Evolutionary conservation across 2,888 invertebrate species (phyloP), one percentile per base, ranked within the genome.

Genomic region (Globia sparganii): DNA sequence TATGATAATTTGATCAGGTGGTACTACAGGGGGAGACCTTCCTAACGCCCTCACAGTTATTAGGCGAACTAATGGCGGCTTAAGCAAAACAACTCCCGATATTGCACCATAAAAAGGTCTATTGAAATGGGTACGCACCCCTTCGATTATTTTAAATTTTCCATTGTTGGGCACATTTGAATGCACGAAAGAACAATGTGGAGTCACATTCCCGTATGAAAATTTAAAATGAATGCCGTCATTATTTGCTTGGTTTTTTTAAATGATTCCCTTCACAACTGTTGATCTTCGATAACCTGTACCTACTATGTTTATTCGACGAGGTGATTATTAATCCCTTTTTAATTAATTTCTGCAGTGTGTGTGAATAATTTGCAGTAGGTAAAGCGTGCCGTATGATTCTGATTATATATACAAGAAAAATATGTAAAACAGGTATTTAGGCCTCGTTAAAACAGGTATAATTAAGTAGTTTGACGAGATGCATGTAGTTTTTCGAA

Each of bases 1-100:
- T 93, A 94, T 93, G 93, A 93, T 94, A 94, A 94, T 94, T 94
- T 91, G 92, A 94, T 94, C 94, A 94, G 94, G 93, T 94, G 93
- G 90, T 92, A 90, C 89, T 87, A n/a, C 74, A 69, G 90, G 90
- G 90, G 81, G 76, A 56, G 68, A 49, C 85, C 68, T 64, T 83
- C 79, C 75, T 77, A 71, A 82, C 83, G 91, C 94, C 91, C 91
- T 90, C 88, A 79, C 88, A 89, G 91, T 94, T 95, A 95, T 95
- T 94, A 95, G 91, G 85, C 91, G 89, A 86, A 91, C 92, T 95
- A 96, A 96, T 95, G 94, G 93, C 88, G 91, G 94, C 94, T 94
- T 93, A 90, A 92, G 92, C 92, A 92, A 94, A 94, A 93, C 92
- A 94, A 93, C 92, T 92, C 90, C 85, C 90, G 88, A 90, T 93